phyloP scores from a whole-genome alignment of 2,888 invertebrate genomes.

The Lasioglossum figueresi region DNA sequence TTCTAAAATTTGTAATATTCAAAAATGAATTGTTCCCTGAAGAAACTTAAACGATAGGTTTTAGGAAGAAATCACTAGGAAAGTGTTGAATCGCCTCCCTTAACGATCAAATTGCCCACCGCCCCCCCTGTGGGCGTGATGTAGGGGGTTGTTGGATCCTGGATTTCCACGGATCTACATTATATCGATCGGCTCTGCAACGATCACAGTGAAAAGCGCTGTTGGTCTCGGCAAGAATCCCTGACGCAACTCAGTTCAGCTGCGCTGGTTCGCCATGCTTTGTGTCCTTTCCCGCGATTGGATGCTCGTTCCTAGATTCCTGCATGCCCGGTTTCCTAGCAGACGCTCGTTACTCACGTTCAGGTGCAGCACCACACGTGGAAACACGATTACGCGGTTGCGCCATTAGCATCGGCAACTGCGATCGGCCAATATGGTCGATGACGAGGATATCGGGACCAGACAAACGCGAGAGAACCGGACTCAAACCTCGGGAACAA shows the following conservation, averaged over 20 bases:
- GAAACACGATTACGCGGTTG: conserved; percentile 75
- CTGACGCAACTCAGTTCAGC: conserved; percentile 47
- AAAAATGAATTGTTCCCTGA: too few relatives aligned
- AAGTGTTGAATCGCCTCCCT: too few relatives aligned
- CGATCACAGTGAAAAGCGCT: conserved; percentile 21
- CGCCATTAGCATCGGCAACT: conserved; percentile 62
- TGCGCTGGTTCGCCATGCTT: conserved; percentile 43
- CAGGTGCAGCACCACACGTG: conserved; percentile 80
- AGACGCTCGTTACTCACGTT: conserved; percentile 78
- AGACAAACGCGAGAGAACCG: background rate
- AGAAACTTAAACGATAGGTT: too few relatives aligned
- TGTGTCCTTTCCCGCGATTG: conserved; percentile 61
- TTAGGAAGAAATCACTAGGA: too few relatives aligned
- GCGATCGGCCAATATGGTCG: conserved; percentile 35
- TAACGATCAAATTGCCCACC: too few relatives aligned
- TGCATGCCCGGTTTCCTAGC: conserved; percentile 56
- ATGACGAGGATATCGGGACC: conserved; percentile 59
- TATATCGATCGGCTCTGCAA: background rate
- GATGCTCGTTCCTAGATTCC: conserved; percentile 63
- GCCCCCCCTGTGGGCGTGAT: too few relatives aligned
- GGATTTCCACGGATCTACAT: background rate
- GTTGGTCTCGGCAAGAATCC: conserved; percentile 30
- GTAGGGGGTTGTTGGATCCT: background rate
- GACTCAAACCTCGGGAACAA: conserved; percentile 69
- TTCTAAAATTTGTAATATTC: too few relatives aligned